Evolutionary conservation across 1,140 invertebrate species (phyloP), one percentile per base, ranked within the genome.

Genomic region (Kradibia gibbosae): DNA sequence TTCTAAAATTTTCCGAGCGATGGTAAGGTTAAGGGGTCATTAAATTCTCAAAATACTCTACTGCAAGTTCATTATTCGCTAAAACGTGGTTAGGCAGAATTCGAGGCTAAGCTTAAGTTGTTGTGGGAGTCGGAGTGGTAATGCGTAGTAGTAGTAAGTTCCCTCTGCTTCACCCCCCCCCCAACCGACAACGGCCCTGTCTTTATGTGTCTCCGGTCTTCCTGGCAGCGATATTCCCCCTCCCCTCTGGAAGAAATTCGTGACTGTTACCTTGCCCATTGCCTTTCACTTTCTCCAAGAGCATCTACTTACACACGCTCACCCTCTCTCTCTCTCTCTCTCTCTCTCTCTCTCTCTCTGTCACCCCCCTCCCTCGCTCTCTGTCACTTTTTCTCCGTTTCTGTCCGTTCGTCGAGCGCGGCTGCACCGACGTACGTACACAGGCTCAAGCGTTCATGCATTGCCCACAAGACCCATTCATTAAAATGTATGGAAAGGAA

Each of bases 251-350:
- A 11, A 39, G 71, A 65, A 75, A 80, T 80, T 80, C 72, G 79
- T 80, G 78, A 75, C 79, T 60, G 79, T 75, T 80, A 80, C 55
- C 79, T 80, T 80, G 70, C 70, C n/a, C 70, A 13, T 48, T 20
- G 72, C 79, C 79, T 80, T 75, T 80, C 79, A 80, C 79, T 80
- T 80, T 80, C 79, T 74, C 78, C 45, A 22, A 34, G 25, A 34
- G 25, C 25, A 50, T 73, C n/a, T 72, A n/a, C 42, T 17, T 42
- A n/a, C 36, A 13, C 42, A 48, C 65, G 25, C 57, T 60, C 28
- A 4, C 28, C 17, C 34, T 39, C 65, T 36, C 65, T 39, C 74
- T 42, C 55, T 42, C 57, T 48, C 72, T 57, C 34, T 55, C 17
- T 74, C 13, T 22, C 60, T 53, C 45, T 7, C 42, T 70, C 28